Evolutionary conservation across 2,797 vertebrate species (phyloP).

Genomic region (Vultur gryphus): DNA sequence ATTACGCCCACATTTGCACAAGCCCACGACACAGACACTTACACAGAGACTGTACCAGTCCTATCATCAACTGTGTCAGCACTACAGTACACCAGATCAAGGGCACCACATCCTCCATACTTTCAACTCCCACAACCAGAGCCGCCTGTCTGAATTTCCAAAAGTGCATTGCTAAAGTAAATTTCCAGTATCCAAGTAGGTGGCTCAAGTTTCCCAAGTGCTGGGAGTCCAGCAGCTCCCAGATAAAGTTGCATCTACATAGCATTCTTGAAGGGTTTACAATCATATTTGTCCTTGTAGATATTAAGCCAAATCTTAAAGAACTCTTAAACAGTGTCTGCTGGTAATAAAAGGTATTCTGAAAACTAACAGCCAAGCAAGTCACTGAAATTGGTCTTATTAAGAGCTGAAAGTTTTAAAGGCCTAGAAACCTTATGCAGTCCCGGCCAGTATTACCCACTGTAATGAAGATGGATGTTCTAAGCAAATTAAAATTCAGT

Average conservation of each 20-base stretch:
- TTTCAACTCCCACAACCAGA: background rate
- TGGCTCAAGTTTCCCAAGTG: background rate
- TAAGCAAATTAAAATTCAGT: background rate
- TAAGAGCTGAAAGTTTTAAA: background rate
- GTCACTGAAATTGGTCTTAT: accelerated
- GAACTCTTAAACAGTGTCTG: background rate
- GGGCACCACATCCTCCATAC: background rate
- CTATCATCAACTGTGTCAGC: background rate
- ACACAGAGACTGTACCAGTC: background rate
- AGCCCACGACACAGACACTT: background rate
- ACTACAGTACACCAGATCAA: background rate
- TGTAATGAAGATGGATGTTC: background rate
- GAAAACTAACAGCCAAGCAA: background rate
- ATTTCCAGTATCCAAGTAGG: background rate
- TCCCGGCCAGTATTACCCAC: background rate
- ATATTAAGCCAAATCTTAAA: background rate
- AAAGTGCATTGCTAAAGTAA: accelerated
- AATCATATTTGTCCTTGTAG: background rate
- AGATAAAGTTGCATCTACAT: background rate
- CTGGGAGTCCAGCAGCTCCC: background rate
- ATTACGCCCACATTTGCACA: background rate
- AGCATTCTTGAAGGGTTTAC: background rate
- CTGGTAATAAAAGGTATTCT: background rate
- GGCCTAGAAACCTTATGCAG: background rate
- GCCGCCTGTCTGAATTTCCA: background rate